Evolutionary conservation across 2,113 vertebrate genomes (phyloP).

Genomic region (Myanophis thanlyinensis): DNA sequence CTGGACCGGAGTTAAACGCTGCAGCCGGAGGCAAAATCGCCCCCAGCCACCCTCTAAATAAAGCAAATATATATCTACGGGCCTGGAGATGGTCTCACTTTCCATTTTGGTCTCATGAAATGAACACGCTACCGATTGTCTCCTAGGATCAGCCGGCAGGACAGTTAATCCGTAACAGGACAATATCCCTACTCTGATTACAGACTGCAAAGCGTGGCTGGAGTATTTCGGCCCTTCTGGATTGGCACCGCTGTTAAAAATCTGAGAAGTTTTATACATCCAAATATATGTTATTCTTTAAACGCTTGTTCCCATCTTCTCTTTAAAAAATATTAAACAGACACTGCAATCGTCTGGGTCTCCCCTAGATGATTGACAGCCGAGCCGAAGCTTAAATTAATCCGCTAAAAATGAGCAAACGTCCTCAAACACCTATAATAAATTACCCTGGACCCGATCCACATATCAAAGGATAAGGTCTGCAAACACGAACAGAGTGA

Average conservation of each 20-base stretch:
- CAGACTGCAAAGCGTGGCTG: background rate
- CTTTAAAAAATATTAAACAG: background rate
- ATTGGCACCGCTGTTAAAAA: background rate
- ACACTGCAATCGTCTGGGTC: background rate
- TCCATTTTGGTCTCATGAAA: background rate
- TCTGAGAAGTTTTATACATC: background rate
- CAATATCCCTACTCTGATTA: background rate
- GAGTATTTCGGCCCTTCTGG: background rate
- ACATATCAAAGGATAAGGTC: background rate
- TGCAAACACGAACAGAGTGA: background rate
- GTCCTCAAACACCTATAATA: no score
- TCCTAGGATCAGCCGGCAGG: background rate
- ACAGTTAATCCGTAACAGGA: background rate
- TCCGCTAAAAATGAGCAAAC: no score
- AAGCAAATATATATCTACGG: no score
- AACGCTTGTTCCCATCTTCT: background rate
- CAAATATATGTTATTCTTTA: background rate
- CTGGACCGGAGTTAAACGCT: background rate
- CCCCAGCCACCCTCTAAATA: background rate
- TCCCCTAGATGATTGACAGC: background rate
- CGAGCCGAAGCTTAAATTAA: background rate
- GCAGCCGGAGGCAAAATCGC: background rate
- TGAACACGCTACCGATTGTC: background rate
- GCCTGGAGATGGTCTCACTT: background rate
- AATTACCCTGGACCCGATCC: no score